phyloP scores from a whole-genome alignment of 2,888 invertebrate genomes.

The Acleris cristana region DNA sequence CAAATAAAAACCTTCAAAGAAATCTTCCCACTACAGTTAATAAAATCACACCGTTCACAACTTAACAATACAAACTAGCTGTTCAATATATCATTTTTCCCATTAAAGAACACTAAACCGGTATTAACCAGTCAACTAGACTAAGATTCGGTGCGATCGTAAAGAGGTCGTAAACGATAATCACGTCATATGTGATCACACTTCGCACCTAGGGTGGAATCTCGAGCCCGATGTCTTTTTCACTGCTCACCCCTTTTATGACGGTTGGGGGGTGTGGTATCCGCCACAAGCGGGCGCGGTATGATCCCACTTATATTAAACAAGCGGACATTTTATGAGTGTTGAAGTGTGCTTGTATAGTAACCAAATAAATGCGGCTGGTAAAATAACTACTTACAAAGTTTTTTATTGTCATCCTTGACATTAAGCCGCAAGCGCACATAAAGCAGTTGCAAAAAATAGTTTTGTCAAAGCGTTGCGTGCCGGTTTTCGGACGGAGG shows the following conservation, averaged over 20 bases:
- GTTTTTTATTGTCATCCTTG: too few species aligned
- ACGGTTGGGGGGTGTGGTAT: slow-evolving; percentile 39
- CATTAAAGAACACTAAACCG: slow-evolving; percentile 24
- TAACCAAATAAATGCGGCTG: too few species aligned
- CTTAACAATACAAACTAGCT: slow-evolving; percentile 2
- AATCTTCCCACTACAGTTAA: slow-evolving; percentile 1
- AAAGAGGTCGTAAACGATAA: slow-evolving; percentile 68
- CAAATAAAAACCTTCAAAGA: neutral
- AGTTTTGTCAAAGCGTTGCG: too few species aligned
- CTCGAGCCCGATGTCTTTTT: slow-evolving; percentile 71
- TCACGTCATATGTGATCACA: slow-evolving; percentile 61
- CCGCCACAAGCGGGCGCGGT: slow-evolving; percentile 46
- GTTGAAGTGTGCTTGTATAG: too few species aligned
- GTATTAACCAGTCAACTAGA: slow-evolving; percentile 29
- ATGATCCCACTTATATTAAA: neutral
- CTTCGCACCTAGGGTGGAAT: slow-evolving; percentile 72
- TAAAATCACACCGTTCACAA: neutral
- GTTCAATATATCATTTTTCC: slow-evolving; percentile 10
- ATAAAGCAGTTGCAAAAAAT: too few species aligned
- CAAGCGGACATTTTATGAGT: too few species aligned
- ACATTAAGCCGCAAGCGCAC: too few species aligned
- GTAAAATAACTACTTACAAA: too few species aligned
- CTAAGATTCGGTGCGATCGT: slow-evolving; percentile 39
- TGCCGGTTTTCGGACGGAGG: too few species aligned
- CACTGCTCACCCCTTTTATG: slow-evolving; percentile 68